Evolutionary conservation across 1,140 invertebrate species (phyloP).

Genomic region (Agrilus planipennis): DNA sequence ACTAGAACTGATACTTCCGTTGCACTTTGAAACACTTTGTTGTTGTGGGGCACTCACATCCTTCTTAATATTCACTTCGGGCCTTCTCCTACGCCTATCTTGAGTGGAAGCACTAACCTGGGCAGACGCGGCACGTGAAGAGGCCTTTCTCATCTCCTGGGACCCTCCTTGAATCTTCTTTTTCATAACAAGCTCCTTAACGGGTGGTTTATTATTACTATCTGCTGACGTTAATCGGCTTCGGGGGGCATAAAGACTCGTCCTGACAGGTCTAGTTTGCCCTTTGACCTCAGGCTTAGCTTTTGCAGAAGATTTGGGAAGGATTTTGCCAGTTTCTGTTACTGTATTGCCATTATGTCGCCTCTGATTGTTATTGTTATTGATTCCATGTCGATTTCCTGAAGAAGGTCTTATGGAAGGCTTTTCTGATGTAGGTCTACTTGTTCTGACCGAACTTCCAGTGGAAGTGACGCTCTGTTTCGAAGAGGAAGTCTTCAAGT

Average conservation of each 20-base stretch:
- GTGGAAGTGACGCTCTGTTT: slow-evolving; percentile 5
- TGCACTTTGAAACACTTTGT: slow-evolving; percentile 3
- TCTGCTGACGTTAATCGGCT: neutral
- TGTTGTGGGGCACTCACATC: slow-evolving; percentile 2
- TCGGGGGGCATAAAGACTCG: too few species aligned
- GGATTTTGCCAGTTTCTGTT: slow-evolving; percentile 9
- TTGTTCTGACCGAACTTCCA: slow-evolving; percentile 4
- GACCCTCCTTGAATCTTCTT: neutral
- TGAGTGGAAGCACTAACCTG: neutral
- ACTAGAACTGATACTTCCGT: slow-evolving; percentile 3
- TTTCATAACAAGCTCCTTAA: neutral
- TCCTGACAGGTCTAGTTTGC: too few species aligned
- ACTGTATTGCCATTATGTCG: too few species aligned
- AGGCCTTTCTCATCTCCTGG: neutral
- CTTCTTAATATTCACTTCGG: neutral
- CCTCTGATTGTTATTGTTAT: slow-evolving; percentile 9
- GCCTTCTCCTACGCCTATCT: neutral
- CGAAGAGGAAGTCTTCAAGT: slow-evolving; percentile 4
- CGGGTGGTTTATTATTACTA: neutral
- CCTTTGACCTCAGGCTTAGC: neutral
- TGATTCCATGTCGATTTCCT: slow-evolving; percentile 5
- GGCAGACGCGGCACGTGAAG: too few species aligned
- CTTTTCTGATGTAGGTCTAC: slow-evolving; percentile 1
- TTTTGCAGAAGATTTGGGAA: neutral
- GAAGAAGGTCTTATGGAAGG: neutral